These are phyloP conservation scores for Thalassarche chlororhynchos DNA, from an alignment of 2,113 vertebrate genomes.

Conservation along the genomic window DNA sequence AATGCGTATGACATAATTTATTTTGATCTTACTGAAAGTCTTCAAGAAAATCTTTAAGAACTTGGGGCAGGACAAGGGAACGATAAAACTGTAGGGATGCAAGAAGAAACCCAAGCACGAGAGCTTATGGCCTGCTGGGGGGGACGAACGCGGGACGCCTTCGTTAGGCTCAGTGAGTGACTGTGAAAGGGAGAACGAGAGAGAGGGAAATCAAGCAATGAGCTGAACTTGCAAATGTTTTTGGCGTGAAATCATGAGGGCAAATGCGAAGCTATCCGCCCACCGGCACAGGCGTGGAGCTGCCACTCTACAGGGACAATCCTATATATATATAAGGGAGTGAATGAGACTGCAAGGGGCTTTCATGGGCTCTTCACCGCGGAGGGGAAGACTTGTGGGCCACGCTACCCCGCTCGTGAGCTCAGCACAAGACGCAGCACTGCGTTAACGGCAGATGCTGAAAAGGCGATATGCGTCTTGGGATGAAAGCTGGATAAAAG, in stretches of 20 bases:
- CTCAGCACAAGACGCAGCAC: not conserved
- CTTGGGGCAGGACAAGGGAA: not conserved
- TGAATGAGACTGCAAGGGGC: not conserved
- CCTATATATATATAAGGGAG: not conserved
- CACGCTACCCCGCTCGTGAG: accelerated
- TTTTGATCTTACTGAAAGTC: not conserved
- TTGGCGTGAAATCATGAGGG: slow-evolving; percentile 61
- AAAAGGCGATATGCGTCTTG: not conserved
- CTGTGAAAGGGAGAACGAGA: not conserved
- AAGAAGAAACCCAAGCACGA: not conserved
- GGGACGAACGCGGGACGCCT: not conserved
- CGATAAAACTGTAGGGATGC: not conserved
- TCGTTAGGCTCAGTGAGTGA: not conserved
- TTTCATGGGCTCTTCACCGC: accelerated
- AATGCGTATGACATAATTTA: not conserved
- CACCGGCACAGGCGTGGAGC: not conserved
- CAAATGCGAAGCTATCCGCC: slow-evolving; percentile 26
- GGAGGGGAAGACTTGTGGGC: not conserved
- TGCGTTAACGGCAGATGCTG: not conserved
- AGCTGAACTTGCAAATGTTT: slow-evolving; percentile 57
- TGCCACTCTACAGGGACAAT: not conserved
- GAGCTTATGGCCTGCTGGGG: not conserved
- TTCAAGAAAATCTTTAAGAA: not conserved
- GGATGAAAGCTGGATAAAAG: not conserved
- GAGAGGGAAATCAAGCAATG: not conserved